These are phyloP conservation scores for Centropyge bicolor DNA, from an alignment of 2,797 vertebrate species.

Conservation along the genomic window DNA sequence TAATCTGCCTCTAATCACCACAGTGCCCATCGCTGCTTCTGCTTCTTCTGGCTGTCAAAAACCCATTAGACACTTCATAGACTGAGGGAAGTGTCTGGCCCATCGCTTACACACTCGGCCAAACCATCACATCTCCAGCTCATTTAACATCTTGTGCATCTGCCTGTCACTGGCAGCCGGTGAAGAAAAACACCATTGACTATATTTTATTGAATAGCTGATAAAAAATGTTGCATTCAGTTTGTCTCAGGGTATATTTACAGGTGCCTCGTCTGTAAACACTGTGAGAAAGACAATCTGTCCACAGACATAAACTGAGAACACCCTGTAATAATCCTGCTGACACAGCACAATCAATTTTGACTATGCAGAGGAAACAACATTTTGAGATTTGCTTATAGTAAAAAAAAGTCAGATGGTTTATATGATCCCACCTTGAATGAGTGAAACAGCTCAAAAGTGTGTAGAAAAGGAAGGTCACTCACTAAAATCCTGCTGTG, in stretches of 20 bases:
- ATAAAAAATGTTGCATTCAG: background rate
- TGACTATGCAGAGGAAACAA: background rate
- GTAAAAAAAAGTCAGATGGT: background rate
- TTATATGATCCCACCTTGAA: background rate
- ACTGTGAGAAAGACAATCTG: background rate
- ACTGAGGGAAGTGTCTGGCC: constrained; percentile 41
- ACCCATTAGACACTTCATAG: constrained; percentile 59
- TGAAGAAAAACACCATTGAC: constrained; percentile 4
- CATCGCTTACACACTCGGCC: constrained; percentile 44
- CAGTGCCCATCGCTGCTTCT: constrained; percentile 31
- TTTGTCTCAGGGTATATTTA: background rate
- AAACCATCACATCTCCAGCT: constrained; percentile 37
- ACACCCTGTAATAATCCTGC: background rate
- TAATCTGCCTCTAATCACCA: constrained; percentile 66
- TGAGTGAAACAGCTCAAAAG: background rate
- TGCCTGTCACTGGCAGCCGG: constrained; percentile 38
- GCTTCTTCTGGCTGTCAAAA: constrained; percentile 58
- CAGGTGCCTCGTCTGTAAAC: background rate
- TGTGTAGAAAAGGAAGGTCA: background rate
- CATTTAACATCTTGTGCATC: constrained; percentile 59
- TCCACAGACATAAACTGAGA: background rate
- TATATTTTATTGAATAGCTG: background rate
- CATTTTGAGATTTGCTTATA: background rate
- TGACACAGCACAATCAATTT: background rate
- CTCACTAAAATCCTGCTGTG: background rate